These are phyloP conservation scores for Mus minutoides DNA, from an alignment of 2,797 vertebrate genomes.

Conservation along the genomic window DNA sequence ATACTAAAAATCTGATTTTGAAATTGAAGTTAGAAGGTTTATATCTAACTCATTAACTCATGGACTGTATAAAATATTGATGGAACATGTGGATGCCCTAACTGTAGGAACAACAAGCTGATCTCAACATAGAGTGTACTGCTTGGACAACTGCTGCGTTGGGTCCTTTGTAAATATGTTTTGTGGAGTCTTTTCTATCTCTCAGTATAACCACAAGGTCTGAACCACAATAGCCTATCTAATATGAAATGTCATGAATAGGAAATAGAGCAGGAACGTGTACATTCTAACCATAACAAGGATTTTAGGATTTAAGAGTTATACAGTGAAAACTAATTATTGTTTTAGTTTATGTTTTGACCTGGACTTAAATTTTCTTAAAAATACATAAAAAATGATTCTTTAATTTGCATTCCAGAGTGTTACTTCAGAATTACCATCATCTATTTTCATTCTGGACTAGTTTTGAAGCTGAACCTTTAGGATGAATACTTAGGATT, in stretches of 20 bases:
- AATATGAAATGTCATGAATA: neutral
- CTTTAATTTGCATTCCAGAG: neutral
- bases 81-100: neutral
- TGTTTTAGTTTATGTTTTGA: neutral
- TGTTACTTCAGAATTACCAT: neutral
- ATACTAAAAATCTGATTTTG: neutral
- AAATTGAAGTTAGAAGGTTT: neutral
- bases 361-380: neutral
- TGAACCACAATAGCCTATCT: neutral
- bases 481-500: neutral
- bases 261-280: neutral
- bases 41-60: neutral
- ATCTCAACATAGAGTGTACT: neutral
- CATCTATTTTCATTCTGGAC: neutral
- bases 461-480: neutral
- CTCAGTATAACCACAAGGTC: neutral
- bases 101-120: neutral
- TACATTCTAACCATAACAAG: neutral
- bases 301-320: neutral
- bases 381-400: neutral
- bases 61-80: neutral
- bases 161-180: neutral
- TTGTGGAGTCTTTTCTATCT: neutral
- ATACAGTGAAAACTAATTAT: slow-evolving; percentile 22
- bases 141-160: neutral